A percentile compares a stretch with the other conserved stretches of the same genome.
Conservation (phyloP, 2,888 invertebrate species). For the Aphodius sticticus region DNA sequence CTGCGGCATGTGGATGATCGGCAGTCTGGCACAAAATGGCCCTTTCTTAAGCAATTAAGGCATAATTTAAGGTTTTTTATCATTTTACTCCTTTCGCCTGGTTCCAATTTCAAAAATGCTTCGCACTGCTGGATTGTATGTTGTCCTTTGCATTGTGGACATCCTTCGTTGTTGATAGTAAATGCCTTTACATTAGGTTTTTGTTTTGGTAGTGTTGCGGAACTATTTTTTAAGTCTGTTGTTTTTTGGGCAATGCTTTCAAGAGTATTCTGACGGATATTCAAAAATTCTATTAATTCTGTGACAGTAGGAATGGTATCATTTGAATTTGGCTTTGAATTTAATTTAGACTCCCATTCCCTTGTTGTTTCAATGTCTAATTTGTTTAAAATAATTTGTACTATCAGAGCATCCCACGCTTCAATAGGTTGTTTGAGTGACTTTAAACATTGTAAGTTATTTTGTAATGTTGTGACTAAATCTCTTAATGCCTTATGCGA, state of each 20-base stretch:
- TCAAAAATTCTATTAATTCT: not conserved
- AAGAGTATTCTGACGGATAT: not conserved
- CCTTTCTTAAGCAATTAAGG: too few species aligned
- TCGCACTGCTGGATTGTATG: too few species aligned
- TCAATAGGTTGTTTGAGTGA: not conserved
- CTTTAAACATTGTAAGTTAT: not conserved
- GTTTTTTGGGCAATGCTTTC: not conserved
- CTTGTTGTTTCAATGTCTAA: not conserved
- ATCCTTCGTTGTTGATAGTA: too few species aligned
- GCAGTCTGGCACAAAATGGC: too few species aligned
- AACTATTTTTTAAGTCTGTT: too few species aligned
- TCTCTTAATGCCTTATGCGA: not conserved
- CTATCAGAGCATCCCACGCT: not conserved
- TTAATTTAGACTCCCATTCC: not conserved
- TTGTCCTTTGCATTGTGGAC: too few species aligned
- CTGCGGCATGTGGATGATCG: too few species aligned
- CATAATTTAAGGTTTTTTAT: too few species aligned
- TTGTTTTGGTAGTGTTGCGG: too few species aligned
- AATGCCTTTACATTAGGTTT: too few species aligned
- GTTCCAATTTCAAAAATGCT: too few species aligned
- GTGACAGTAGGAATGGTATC: not conserved
- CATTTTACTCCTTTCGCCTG: too few species aligned
- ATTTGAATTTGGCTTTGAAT: not conserved
- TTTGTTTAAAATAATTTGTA: constrained; percentile 6
- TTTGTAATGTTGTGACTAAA: not conserved